Conservation (phyloP, 2,888 invertebrate species). For the Ganaspis brasiliensis region DNA sequence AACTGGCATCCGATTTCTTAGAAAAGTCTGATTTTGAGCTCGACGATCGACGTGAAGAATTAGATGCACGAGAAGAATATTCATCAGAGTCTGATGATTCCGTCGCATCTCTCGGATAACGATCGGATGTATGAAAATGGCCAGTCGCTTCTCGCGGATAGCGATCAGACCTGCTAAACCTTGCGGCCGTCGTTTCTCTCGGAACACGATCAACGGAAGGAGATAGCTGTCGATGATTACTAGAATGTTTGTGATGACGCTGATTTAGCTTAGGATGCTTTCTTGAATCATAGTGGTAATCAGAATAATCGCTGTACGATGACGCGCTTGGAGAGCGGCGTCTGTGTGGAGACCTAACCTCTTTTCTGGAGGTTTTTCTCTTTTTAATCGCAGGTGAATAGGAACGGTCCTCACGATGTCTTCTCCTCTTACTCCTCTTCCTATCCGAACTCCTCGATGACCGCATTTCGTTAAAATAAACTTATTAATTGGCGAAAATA, state of each 20-base stretch:
- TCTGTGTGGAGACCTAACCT: too few species aligned
- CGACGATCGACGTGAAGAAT: too few species aligned
- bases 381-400: too few species aligned
- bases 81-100: background rate
- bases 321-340: background rate
- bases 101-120: background rate
- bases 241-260: background rate
- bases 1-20: too few species aligned
- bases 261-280: background rate
- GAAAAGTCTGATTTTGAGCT: too few species aligned
- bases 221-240: background rate
- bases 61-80: too few species aligned
- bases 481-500: background rate
- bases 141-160: background rate
- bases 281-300: background rate
- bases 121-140: background rate
- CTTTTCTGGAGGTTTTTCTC: too few species aligned
- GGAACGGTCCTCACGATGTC: too few species aligned
- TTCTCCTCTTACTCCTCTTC: too few species aligned
- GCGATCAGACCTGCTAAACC: background rate
- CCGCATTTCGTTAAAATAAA: background rate
- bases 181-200: too few species aligned
- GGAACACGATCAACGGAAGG: too few species aligned
- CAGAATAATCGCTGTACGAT: background rate
- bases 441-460: background rate